Evolutionary conservation across 2,888 invertebrate species (phyloP), one percentile per base, ranked within the genome.

Genomic region (Cataglyphis albicans): DNA sequence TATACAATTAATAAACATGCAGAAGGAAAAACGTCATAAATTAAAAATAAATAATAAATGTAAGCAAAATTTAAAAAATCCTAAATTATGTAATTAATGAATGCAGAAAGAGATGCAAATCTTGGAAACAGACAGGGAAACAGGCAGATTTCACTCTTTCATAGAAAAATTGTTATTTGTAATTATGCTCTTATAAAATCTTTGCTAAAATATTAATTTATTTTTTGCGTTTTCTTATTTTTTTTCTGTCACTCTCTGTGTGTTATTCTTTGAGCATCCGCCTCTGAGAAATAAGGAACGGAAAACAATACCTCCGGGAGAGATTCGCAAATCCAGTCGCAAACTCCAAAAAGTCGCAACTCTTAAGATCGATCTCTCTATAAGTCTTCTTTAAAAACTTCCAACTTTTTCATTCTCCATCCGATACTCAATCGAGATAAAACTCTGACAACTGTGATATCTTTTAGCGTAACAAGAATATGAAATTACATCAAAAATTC

Each of bases 341-440:
- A 44, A 78, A 78, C 57, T 78, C 25, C 12, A 78, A 78, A 78
- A 78, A 78, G 57, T 70, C 68, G 32, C 70, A 59, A 78, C 68
- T 70, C 25, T 70, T 41, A 59, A 78, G 78, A 59, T 67, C 70
- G 25, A 59, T 78, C 32, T 59, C 32, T 44, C 48, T 48, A 48
- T 25, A 25, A 18, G 6, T 57, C 21, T 78, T 78, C 21, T 57
- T 78, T 68, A 12, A 78, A 61, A 78, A 78, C 68, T 68, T 68
- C 12, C 18, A 25, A 48, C 48, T 70, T 48, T 78, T 68, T 59
- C 21, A 68, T 44, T 59, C 59, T 35, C 25, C 18, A 1, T 10
- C 12, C 70, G 15, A 78, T 48, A n/a, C 78, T 78, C 35, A 44
- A 70, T 68, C 44, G 32, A 59, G 29, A 12, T 70, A 41, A 78